Conservation (phyloP, 2,888 invertebrate species). For the Esperia sulphurella region DNA sequence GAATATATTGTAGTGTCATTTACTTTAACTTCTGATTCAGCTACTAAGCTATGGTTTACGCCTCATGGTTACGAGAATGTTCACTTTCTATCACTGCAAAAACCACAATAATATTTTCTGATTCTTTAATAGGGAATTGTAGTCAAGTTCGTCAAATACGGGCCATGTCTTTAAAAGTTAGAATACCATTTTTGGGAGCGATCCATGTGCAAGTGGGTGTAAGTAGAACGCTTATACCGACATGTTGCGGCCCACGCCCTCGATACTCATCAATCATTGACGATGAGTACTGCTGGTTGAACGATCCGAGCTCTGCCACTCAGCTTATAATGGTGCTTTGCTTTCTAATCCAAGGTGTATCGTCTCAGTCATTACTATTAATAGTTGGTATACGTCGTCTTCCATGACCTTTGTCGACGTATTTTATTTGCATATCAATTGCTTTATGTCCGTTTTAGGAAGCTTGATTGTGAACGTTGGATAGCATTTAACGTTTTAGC, state of each 20-base stretch:
- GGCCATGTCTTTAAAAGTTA: not conserved
- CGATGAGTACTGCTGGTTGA: conserved; percentile 43
- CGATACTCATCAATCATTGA: conserved; percentile 63
- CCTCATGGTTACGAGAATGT: too few species aligned
- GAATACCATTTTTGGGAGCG: conserved; percentile 40
- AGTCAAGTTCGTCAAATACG: too few species aligned
- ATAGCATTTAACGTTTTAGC: conserved; percentile 20
- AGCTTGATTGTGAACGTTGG: not conserved
- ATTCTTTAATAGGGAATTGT: too few species aligned
- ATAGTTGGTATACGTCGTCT: not conserved
- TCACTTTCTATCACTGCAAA: too few species aligned
- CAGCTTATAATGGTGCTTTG: conserved; percentile 2
- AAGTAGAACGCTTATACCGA: conserved; percentile 49
- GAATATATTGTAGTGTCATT: too few species aligned
- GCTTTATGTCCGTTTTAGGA: conserved; percentile 27
- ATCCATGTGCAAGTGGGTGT: conserved; percentile 53
- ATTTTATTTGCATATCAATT: conserved; percentile 30
- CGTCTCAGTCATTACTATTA: not conserved
- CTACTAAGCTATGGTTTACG: not conserved
- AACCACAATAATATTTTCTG: too few species aligned
- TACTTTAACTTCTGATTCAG: conserved; percentile 6
- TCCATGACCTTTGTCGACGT: conserved; percentile 11
- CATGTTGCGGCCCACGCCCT: conserved; percentile 56
- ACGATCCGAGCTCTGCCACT: conserved; percentile 32
- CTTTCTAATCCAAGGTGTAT: conserved; percentile 9